Conservation (phyloP, 2,888 invertebrate species). For the Chloroclystis v-ata region DNA sequence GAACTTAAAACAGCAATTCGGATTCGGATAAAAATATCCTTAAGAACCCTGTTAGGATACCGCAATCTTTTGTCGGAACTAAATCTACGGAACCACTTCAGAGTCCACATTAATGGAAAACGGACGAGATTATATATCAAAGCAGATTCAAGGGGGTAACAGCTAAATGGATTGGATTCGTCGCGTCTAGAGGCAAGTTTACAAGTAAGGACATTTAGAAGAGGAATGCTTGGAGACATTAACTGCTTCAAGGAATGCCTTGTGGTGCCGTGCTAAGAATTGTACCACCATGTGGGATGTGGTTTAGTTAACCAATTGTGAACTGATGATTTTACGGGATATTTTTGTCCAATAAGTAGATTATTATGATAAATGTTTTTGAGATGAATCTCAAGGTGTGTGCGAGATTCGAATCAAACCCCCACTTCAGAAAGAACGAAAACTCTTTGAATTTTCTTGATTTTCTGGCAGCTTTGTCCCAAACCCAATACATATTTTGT, state of each 20-base stretch:
- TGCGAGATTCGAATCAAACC: no score
- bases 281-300: no score
- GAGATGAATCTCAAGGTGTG: no score
- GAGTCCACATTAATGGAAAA: constrained; percentile 29
- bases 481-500: not conserved
- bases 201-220: not conserved
- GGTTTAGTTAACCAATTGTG: no score
- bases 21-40: constrained; percentile 17
- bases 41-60: constrained; percentile 15
- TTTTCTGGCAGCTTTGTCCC: not conserved
- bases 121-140: constrained; percentile 42
- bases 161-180: constrained; percentile 20
- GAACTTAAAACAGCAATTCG: constrained; percentile 13
- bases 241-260: no score
- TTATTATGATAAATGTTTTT: no score
- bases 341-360: no score
- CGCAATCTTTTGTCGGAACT: constrained; percentile 28
- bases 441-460: no score
- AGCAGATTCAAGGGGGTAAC: constrained; percentile 33
- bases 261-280: no score
- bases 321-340: no score
- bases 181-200: constrained; percentile 5
- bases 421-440: no score
- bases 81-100: constrained; percentile 32
- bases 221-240: not conserved